phyloP scores from a whole-genome alignment of 2,797 vertebrate species.

The Hydrolagus colliei region DNA sequence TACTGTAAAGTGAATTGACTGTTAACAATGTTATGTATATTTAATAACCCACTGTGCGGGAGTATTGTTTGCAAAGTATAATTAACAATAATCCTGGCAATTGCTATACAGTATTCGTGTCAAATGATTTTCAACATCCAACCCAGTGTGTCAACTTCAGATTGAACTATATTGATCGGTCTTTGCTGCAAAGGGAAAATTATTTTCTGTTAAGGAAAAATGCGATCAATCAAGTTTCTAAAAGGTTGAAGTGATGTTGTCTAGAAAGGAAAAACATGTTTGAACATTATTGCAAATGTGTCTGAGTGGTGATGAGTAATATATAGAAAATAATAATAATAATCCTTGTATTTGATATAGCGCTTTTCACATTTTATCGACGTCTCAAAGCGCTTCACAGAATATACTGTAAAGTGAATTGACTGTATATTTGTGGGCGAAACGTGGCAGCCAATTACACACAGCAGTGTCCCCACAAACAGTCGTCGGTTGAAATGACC shows the following conservation, averaged over 20 bases:
- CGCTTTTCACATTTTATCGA: no score
- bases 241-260: neutral
- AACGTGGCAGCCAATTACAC: no score
- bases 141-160: neutral
- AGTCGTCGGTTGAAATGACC: no score
- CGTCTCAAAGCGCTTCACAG: no score
- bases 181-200: neutral
- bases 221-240: neutral
- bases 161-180: neutral
- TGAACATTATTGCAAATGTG: neutral
- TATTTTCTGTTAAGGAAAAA: neutral
- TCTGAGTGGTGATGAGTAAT: no score
- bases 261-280: neutral
- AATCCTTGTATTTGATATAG: no score
- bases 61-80: constrained; percentile 15
- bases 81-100: neutral
- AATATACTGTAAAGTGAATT: no score
- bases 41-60: neutral
- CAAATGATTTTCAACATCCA: constrained; percentile 1
- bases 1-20: no score
- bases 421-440: no score
- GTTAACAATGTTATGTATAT: no score
- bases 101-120: neutral
- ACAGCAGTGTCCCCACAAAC: no score
- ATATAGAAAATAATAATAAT: no score